These are phyloP conservation scores for Bombus confusus DNA, from an alignment of 1,140 invertebrate genomes.

Conservation along the genomic window DNA sequence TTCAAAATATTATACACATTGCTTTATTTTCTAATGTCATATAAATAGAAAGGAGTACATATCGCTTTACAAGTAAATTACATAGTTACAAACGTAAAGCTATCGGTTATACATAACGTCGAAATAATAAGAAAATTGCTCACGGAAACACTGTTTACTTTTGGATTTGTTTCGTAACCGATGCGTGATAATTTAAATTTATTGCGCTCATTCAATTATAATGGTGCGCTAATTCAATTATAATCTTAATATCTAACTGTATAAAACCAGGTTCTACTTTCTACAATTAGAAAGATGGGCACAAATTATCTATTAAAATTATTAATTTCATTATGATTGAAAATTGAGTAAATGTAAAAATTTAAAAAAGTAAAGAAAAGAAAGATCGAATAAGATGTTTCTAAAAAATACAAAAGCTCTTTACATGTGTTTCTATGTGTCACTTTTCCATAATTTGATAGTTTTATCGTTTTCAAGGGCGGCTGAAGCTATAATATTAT, in stretches of 20 bases:
- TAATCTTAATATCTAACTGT: neutral
- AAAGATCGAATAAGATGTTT: neutral
- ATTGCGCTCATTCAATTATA: neutral
- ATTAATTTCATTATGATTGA: neutral
- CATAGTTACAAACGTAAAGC: neutral
- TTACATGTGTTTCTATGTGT: constrained; percentile 87
- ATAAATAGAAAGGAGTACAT: neutral
- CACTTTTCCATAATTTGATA: constrained; percentile 99
- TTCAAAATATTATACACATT: neutral
- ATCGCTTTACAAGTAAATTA: neutral
- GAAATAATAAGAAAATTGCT: neutral
- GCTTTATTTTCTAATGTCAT: neutral
- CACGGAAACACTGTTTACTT: neutral
- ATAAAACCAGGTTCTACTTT: neutral
- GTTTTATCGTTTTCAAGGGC: constrained; percentile 99
- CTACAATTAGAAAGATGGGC: no score
- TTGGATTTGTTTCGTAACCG: neutral
- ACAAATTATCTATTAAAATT: neutral
- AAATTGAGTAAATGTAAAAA: neutral
- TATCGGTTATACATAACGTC: neutral
- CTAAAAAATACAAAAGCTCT: constrained; percentile 7
- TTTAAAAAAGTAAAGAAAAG: constrained; percentile 9
- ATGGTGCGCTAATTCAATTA: neutral
- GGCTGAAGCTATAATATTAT: constrained; percentile 99
- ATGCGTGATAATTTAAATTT: neutral